Percentiles rank a stretch among this genome's conserved stretches.
Conservation (phyloP, 2,113 vertebrate species). For the Danio rerio region DNA sequence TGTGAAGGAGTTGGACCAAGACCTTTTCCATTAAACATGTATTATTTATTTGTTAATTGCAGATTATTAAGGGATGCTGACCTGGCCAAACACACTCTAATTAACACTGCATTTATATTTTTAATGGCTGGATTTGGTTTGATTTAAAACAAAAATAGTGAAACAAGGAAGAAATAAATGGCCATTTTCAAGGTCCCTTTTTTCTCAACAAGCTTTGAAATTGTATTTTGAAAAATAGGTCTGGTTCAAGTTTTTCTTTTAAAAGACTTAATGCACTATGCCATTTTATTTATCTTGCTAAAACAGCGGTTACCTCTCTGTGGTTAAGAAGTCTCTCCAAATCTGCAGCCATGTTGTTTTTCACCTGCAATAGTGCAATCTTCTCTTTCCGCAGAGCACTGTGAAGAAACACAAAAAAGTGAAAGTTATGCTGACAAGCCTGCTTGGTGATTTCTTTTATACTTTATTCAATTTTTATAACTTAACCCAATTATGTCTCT, state of each 20-base stretch:
- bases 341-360: conserved; percentile 96
- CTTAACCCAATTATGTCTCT: not conserved
- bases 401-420: conserved; percentile 48
- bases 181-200: not conserved
- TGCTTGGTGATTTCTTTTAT: not conserved
- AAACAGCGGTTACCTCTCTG: conserved; percentile 83
- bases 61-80: not conserved
- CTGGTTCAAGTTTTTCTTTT: not conserved
- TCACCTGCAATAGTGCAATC: conserved; percentile 84
- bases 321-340: conserved; percentile 94
- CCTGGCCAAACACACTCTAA: not conserved
- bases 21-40: not conserved
- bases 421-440: not conserved
- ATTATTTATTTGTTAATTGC: not conserved
- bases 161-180: not conserved
- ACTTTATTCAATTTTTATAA: not conserved
- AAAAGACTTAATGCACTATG: not conserved
- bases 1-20: not conserved
- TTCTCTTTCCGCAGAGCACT: conserved; percentile 93
- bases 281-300: not conserved
- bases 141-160: not conserved
- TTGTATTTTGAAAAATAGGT: not conserved
- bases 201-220: not conserved
- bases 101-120: too few species aligned
- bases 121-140: too few species aligned